Evolutionary conservation across 2,113 vertebrate genomes (phyloP), one percentile per base, ranked within the genome.

Genomic region (Epinephelus moara): DNA sequence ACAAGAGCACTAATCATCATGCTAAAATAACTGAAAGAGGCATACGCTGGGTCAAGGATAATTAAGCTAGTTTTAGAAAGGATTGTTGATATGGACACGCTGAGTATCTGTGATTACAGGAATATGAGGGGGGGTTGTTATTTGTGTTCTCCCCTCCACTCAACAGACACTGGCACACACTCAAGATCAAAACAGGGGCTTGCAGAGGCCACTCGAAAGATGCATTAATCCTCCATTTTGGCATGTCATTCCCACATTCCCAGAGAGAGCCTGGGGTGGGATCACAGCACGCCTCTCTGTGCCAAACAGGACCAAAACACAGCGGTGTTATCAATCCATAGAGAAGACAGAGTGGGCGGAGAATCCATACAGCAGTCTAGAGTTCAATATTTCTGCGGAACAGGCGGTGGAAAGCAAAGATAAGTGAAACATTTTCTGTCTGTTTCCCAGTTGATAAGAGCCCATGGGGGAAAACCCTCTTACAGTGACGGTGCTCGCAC

Each of bases 371-470:
- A 64, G 30, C 67, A 3, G 79, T 62, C 79, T 70, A 27, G 33
- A 63, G 81, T 80, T 85, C 60, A 84, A 85, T 80, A 77, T 83
- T 87, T 80, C 76, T 78, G 63, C 42, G 25, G 82, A 45, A 80
- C 55, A 55, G 71, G 27, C 40, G 3, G 85, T 79, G 77, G 67
- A 66, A 55, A 73, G 78, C 18, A 60, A 82, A 84, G 84, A 92
- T 86, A 91, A 91, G 53, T 70, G 68, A 85, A 9, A 70, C 62
- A 56, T 72, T 75, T 86, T 90, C 80, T 81, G 82, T 82, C 90
- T 89, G 83, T 75, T 85, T 91, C 70, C 77, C 52, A 84, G 75
- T 23, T 90, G 89, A 93, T 92, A 94, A 92, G 87, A 87, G 56
- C 79, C 49, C 25, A n/a, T 14, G 30, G 30, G 68, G 83, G 78